Evolutionary conservation across 2,888 invertebrate genomes (phyloP), one percentile per base, ranked within the genome.

Genomic region (Atrina japonica): DNA sequence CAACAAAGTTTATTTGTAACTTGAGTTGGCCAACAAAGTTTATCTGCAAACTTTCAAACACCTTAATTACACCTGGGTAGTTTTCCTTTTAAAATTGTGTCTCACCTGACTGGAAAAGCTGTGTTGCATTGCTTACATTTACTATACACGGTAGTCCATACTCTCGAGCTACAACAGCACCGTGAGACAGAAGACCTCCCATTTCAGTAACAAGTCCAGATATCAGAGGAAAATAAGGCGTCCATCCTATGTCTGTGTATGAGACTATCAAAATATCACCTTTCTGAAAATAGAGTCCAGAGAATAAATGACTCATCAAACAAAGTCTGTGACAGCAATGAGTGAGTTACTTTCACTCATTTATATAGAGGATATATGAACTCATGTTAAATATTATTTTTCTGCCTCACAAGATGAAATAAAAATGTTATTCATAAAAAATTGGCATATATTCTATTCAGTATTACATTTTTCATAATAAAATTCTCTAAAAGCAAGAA

Each of bases 211-310:
- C 94, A 56, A 96, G 93, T 9, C 96, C 96, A 0, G 93, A 91
- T 21, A 96, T 88, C 56, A 96, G 92, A 0, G 95, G 95, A 89
- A 96, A 96, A 91, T 95, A 96, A 0, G 96, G 95, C 1, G 94
- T 94, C 96, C 96, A 96, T 1, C 95, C 95, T 77, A 96, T 94
- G 86, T 96, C 96, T 0, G 96, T 96, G 49, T 93, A 93, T 80
- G 92, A 93, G 0, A 96, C 95, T 77, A 96, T 93, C 77, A 96
- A 91, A 74, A 96, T 92, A 85, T 96, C 96, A 0, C 95, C 95
- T 76, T 91, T 88, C 83, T 92, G 90, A 55, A 75, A 47, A 45
- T 7, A 0, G n/a, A 11, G 41, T 41, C 40, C 18, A 29, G 3
- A 27, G 16, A 5, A 55, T 3, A 41, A 2, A n/a, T n/a, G n/a